These are phyloP conservation scores for Helarctos malayanus DNA, from an alignment of 2,797 vertebrate genomes.

Conservation along the genomic window DNA sequence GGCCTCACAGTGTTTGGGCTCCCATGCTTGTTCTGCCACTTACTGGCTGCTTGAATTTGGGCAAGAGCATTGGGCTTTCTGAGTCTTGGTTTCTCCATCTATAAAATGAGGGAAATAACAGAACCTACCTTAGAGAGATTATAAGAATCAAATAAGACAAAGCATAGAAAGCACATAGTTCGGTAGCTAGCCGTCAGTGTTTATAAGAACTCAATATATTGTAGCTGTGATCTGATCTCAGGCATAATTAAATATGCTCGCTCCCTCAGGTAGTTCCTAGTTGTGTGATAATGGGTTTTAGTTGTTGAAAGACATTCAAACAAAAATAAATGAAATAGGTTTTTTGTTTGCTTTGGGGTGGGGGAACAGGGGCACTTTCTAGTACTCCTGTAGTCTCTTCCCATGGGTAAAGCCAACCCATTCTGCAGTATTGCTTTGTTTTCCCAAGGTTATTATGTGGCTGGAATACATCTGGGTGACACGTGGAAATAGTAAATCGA, in stretches of 20 bases:
- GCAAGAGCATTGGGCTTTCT: neutral
- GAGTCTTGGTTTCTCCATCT: neutral
- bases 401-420: neutral
- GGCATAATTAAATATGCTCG: neutral
- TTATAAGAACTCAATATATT: neutral
- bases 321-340: neutral
- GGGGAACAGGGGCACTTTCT: neutral
- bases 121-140: neutral
- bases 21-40: neutral
- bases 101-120: neutral
- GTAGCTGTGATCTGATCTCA: neutral
- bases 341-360: neutral
- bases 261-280: neutral
- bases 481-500: neutral
- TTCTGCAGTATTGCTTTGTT: neutral
- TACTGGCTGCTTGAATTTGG: neutral
- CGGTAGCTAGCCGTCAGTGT: neutral
- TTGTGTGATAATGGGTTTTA: neutral
- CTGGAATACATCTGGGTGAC: constrained; percentile 24
- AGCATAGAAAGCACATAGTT: neutral
- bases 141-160: neutral
- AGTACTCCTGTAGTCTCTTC: neutral
- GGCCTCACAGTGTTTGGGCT: neutral
- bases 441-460: neutral
- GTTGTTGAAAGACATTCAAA: neutral